Evolutionary conservation across 2,113 vertebrate species (phyloP).

Genomic region (Stegastes partitus): DNA sequence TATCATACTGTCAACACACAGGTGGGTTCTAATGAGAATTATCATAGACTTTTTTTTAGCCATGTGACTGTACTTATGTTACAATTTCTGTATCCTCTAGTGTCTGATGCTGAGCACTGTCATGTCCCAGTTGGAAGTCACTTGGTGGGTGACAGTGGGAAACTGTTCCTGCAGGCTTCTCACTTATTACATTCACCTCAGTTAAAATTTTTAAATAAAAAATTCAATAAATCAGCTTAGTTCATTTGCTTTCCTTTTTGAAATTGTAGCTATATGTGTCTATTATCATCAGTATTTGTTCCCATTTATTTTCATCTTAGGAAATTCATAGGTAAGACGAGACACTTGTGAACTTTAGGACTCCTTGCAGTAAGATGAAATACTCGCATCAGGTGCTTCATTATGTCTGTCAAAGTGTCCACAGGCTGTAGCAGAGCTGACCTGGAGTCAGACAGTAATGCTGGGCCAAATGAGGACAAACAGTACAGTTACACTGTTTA

Average conservation of each 20-base stretch:
- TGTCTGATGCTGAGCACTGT: neutral
- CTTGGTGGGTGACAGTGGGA: neutral
- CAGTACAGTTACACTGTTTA: neutral
- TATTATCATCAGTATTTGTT: too few species aligned
- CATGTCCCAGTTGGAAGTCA: neutral
- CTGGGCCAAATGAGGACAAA: neutral
- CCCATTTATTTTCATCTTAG: too few species aligned
- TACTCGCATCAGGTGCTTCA: neutral
- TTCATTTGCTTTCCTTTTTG: neutral
- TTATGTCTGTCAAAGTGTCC: slow-evolving; percentile 1
- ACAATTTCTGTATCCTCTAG: neutral
- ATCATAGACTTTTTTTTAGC: neutral
- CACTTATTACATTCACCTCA: neutral
- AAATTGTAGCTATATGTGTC: too few species aligned
- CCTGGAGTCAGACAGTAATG: neutral
- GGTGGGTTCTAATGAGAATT: neutral
- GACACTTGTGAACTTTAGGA: too few species aligned
- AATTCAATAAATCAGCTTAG: too few species aligned
- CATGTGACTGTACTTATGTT: neutral
- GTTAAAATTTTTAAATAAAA: too few species aligned
- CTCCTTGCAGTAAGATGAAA: too few species aligned
- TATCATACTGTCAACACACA: neutral
- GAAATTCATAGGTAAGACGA: too few species aligned
- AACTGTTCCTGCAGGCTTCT: neutral
- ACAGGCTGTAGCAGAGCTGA: neutral